These are phyloP conservation scores for Andrena chrysosceles DNA, from an alignment of 2,888 invertebrate species.

Conservation along the genomic window DNA sequence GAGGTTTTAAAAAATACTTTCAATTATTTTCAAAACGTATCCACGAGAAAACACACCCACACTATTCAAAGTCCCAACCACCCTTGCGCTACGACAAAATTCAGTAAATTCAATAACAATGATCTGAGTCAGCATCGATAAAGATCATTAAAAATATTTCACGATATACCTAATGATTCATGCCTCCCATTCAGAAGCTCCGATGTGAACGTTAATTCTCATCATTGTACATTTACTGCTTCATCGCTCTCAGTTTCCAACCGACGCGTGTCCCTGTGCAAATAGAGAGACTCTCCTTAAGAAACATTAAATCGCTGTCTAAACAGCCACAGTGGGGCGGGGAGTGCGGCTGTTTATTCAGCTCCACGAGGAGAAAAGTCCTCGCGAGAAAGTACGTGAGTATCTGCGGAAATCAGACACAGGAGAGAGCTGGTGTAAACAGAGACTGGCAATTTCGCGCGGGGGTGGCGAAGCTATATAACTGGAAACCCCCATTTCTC, in stretches of 20 bases:
- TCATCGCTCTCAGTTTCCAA: background rate
- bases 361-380: slow-evolving; percentile 11
- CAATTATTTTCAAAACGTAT: too few relatives aligned
- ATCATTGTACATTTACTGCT: background rate
- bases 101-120: too few relatives aligned
- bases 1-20: too few relatives aligned
- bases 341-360: slow-evolving; percentile 37
- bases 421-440: slow-evolving; percentile 31
- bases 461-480: slow-evolving; percentile 30
- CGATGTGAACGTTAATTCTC: background rate
- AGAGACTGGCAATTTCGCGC: slow-evolving; percentile 30
- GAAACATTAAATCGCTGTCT: slow-evolving; percentile 49
- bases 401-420: slow-evolving; percentile 45
- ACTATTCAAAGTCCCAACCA: too few relatives aligned
- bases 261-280: slow-evolving; percentile 10
- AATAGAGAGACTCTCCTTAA: slow-evolving; percentile 9
- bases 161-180: background rate
- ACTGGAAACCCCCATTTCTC: background rate
- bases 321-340: slow-evolving; percentile 24
- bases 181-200: background rate
- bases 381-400: slow-evolving; percentile 33
- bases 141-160: background rate
- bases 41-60: too few relatives aligned
- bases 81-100: too few relatives aligned
- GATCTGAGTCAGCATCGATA: too few relatives aligned